Evolutionary conservation across 2,888 invertebrate species (phyloP).

Genomic region (Diadromus collaris): DNA sequence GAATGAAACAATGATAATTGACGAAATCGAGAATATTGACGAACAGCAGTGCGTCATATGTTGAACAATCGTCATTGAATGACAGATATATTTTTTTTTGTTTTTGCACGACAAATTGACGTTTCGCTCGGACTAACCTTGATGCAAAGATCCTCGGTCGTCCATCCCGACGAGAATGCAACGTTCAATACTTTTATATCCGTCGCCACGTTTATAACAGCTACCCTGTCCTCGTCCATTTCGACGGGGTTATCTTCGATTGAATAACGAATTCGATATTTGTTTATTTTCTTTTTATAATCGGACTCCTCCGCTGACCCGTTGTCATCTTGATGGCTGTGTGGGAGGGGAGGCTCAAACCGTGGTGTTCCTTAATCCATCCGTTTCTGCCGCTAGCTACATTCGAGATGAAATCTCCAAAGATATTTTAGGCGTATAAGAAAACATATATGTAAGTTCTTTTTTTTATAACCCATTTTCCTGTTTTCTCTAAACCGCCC

Average conservation of each 20-base stretch:
- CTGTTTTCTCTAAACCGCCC: too few species aligned
- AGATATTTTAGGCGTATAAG: too few species aligned
- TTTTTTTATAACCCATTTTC: too few species aligned
- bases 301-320: conserved; percentile 4
- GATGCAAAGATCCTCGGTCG: conserved; percentile 77
- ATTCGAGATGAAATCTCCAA: too few species aligned
- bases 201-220: conserved; percentile 70
- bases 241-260: conserved; percentile 27
- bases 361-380: not conserved
- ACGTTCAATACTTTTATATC: conserved; percentile 73
- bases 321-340: conserved; percentile 51
- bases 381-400: not conserved
- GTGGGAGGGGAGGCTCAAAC: not conserved
- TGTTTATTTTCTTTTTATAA: conserved; percentile 34
- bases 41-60: not conserved
- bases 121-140: conserved; percentile 67
- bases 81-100: not conserved
- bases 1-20: conserved; percentile 6
- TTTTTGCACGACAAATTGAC: not conserved
- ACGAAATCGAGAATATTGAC: not conserved
- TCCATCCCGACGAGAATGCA: conserved; percentile 68
- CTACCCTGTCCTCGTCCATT: conserved; percentile 74
- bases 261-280: conserved; percentile 2
- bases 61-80: conserved; percentile 2
- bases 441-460: too few species aligned